These are phyloP conservation scores for Stegastes partitus DNA, from an alignment of 2,113 vertebrate genomes.

Conservation along the genomic window DNA sequence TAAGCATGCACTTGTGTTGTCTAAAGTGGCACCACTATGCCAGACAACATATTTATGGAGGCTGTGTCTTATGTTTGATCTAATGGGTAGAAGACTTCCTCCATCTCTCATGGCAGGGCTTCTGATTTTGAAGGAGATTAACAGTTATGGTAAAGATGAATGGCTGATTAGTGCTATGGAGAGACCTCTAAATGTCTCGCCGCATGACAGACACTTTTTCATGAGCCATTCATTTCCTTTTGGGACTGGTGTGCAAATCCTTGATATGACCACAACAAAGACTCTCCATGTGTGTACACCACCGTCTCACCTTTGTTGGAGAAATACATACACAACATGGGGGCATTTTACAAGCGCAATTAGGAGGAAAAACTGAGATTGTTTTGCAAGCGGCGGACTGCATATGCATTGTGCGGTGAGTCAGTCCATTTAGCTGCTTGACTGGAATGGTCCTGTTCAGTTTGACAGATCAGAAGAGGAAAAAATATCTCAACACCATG, in stretches of 20 bases:
- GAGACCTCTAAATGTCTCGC: conserved; percentile 64
- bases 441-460: conserved; percentile 66
- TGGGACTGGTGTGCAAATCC: conserved; percentile 62
- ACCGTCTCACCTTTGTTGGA: conserved; percentile 74
- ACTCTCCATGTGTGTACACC: conserved; percentile 42
- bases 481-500: conserved; percentile 58
- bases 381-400: conserved; percentile 52
- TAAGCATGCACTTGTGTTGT: conserved; percentile 62
- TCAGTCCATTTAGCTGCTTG: conserved; percentile 66
- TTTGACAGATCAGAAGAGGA: conserved; percentile 78
- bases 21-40: conserved; percentile 71
- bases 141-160: conserved; percentile 73
- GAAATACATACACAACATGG: conserved; percentile 72
- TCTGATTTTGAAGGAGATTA: conserved; percentile 63
- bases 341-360: conserved; percentile 78
- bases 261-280: conserved; percentile 80
- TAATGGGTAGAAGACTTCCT: conserved; percentile 46
- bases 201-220: conserved; percentile 71
- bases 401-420: conserved; percentile 58
- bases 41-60: conserved; percentile 77
- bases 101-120: conserved; percentile 32
- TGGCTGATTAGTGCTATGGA: conserved; percentile 62
- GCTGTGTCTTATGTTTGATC: conserved; percentile 73
- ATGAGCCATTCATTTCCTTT: conserved; percentile 72
- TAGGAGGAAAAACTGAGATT: conserved; percentile 66